phyloP scores from a whole-genome alignment of 2,797 vertebrate genomes.

The Cuculus canorus region DNA sequence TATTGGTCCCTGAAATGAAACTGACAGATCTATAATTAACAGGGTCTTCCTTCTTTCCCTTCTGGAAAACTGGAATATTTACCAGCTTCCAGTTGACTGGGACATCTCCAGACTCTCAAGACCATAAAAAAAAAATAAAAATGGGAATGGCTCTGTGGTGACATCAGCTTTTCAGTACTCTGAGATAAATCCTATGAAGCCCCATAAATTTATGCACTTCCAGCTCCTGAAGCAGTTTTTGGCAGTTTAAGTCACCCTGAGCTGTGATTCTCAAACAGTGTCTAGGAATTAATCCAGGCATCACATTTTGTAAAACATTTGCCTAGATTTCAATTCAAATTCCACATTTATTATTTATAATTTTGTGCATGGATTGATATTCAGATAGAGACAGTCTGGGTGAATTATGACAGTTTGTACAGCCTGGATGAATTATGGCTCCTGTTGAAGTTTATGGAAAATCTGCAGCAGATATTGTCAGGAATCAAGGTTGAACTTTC shows the following conservation, averaged over 20 bases:
- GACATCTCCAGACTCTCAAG: background rate
- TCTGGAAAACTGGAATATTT: background rate
- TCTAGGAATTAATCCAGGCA: background rate
- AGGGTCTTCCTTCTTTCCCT: background rate
- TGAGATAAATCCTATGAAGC: background rate
- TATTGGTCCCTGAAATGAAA: background rate
- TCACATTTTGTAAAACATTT: background rate
- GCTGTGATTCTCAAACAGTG: background rate
- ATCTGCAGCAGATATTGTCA: background rate
- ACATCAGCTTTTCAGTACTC: background rate
- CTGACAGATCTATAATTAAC: background rate
- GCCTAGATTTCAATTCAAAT: background rate
- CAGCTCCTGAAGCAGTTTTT: background rate
- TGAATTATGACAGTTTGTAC: background rate
- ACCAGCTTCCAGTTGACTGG: background rate
- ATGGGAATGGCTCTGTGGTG: background rate
- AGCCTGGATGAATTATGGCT: background rate
- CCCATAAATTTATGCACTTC: background rate
- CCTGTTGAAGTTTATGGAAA: background rate
- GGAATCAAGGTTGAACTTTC: background rate
- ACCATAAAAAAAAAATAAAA: background rate
- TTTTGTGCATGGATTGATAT: background rate
- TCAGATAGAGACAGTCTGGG: background rate
- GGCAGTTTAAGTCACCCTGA: background rate
- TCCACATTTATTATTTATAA: slow-evolving; percentile 12